These are phyloP conservation scores for Dissostichus mawsoni DNA, from an alignment of 2,113 vertebrate species.

Conservation along the genomic window DNA sequence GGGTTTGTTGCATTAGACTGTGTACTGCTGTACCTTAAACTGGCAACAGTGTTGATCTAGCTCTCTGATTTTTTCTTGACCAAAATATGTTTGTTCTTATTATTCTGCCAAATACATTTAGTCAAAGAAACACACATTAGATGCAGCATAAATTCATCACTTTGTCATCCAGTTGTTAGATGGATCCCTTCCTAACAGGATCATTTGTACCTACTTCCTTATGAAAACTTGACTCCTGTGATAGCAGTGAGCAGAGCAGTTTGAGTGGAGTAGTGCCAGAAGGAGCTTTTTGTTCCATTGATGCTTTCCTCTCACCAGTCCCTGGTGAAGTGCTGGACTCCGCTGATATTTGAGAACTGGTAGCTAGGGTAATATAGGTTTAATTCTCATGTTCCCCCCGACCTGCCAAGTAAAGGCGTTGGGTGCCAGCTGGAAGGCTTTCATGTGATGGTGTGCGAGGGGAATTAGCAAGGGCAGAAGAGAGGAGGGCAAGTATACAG, in stretches of 20 bases:
- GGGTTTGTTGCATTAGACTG: neutral
- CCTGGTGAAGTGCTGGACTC: slow-evolving; percentile 86
- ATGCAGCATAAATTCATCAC: neutral
- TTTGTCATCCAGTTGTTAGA: slow-evolving; percentile 29
- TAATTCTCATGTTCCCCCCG: slow-evolving; percentile 84
- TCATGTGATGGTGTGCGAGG: slow-evolving; percentile 54
- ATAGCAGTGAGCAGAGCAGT: slow-evolving; percentile 60
- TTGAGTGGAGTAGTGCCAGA: slow-evolving; percentile 76
- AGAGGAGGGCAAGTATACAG: slow-evolving; percentile 71
- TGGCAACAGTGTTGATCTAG: neutral
- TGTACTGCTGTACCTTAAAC: neutral
- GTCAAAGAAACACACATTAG: neutral
- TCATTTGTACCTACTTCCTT: slow-evolving; percentile 61
- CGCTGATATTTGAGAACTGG: slow-evolving; percentile 86
- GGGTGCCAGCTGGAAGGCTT: slow-evolving; percentile 89
- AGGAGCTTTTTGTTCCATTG: slow-evolving; percentile 75
- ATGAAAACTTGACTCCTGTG: slow-evolving; percentile 74
- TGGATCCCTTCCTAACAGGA: slow-evolving; percentile 18
- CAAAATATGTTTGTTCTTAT: neutral
- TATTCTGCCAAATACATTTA: slow-evolving; percentile 1
- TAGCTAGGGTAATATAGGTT: slow-evolving; percentile 85
- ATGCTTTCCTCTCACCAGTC: slow-evolving; percentile 77
- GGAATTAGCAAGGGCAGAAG: slow-evolving; percentile 70
- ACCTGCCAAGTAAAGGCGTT: slow-evolving; percentile 83
- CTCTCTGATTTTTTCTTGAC: neutral